These are phyloP conservation scores for Pseudoips prasinana DNA, from an alignment of 2,888 invertebrate species.

Conservation along the genomic window DNA sequence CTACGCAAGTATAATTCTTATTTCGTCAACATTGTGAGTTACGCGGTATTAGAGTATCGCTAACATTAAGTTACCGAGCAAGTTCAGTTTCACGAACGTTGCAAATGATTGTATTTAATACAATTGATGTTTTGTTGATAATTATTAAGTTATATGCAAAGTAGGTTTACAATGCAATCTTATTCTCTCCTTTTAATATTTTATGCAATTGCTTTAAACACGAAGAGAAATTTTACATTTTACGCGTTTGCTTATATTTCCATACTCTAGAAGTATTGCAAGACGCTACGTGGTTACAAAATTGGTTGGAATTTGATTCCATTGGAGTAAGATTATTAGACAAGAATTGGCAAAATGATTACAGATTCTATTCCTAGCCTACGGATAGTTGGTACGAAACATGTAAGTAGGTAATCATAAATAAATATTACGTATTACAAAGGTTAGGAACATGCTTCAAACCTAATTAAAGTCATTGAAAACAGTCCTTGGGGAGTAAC, in stretches of 20 bases:
- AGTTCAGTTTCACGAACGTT: constrained; percentile 52
- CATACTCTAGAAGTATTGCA: constrained; percentile 21
- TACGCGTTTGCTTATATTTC: constrained; percentile 15
- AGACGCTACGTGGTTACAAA: constrained; percentile 11
- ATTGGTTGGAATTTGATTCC: constrained; percentile 63
- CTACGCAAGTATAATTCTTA: too few species aligned
- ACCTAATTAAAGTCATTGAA: constrained; percentile 30
- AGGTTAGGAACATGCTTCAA: constrained; percentile 58
- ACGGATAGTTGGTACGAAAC: constrained; percentile 36
- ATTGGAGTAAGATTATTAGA: constrained; percentile 33
- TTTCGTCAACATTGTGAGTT: too few species aligned
- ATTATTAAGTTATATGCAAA: constrained; percentile 56
- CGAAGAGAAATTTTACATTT: constrained; percentile 16
- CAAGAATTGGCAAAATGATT: constrained; percentile 36
- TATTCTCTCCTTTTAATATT: constrained; percentile 76
- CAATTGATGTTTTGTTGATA: constrained; percentile 67
- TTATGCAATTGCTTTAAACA: constrained; percentile 34
- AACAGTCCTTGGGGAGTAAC: constrained; percentile 26
- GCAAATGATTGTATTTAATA: constrained; percentile 72
- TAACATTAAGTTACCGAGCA: constrained; percentile 19
- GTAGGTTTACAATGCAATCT: constrained; percentile 74
- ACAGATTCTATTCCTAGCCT: constrained; percentile 35
- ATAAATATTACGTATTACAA: constrained; percentile 52
- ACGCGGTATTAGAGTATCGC: too few species aligned
- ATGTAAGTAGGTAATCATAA: constrained; percentile 42